Conservation (phyloP, 1,140 invertebrate species). For the Wiebesia pumilae region DNA sequence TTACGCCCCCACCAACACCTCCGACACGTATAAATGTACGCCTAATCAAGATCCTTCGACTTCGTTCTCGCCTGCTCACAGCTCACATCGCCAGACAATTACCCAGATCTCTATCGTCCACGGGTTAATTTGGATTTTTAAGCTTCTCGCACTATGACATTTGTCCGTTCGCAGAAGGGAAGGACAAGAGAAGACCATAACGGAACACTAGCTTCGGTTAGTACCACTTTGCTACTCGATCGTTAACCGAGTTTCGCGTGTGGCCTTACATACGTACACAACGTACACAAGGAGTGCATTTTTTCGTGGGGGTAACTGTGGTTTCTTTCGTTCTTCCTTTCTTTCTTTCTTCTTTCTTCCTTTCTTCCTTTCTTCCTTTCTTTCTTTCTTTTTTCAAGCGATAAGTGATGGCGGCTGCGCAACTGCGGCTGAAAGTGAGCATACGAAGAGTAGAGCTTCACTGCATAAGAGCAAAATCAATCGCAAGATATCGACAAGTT, state of each 20-base stretch:
- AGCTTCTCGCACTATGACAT: neutral
- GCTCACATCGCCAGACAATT: neutral
- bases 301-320: neutral
- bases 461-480: conserved; percentile 4
- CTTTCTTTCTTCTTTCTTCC: no score
- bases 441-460: conserved; percentile 12
- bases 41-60: conserved; percentile 18
- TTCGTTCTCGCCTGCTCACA: neutral
- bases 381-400: conserved; percentile 5
- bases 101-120: conserved; percentile 26
- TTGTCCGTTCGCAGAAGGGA: neutral
- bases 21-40: conserved; percentile 7
- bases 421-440: conserved; percentile 11
- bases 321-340: no score
- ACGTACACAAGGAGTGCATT: neutral
- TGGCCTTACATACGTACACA: no score
- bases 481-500: conserved; percentile 6
- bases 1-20: neutral
- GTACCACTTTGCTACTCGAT: neutral
- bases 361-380: no score
- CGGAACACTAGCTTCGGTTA: neutral
- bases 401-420: conserved; percentile 7
- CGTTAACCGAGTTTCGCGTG: neutral
- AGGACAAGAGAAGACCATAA: neutral
- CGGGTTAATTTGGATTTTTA: conserved; percentile 35